Evolutionary conservation across 2,113 vertebrate species (phyloP).

Genomic region (Brachyistius frenatus): DNA sequence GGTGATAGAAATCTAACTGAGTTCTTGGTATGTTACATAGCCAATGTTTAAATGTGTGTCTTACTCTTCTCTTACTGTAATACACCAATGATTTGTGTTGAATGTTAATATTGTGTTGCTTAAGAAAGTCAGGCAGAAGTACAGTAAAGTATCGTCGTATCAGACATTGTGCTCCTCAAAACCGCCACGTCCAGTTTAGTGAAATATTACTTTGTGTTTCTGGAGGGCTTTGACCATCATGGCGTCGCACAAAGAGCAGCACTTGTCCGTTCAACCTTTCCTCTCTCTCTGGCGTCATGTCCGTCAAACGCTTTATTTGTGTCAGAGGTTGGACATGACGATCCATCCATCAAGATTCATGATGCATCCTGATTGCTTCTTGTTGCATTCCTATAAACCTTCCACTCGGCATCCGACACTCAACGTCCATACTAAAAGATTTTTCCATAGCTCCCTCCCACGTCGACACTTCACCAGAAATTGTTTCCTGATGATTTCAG

Average conservation of each 20-base stretch:
- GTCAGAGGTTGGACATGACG: not conserved
- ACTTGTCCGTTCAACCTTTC: not conserved
- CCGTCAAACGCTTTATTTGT: slow-evolving; percentile 1
- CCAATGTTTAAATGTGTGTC: not conserved
- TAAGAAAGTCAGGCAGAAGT: too few species aligned
- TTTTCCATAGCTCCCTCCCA: not conserved
- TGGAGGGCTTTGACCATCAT: not conserved
- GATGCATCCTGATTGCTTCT: not conserved
- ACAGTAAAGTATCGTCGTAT: not conserved
- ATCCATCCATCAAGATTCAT: too few species aligned
- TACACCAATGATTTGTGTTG: too few species aligned
- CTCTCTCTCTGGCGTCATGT: not conserved
- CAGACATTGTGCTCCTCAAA: not conserved
- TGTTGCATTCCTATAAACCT: not conserved
- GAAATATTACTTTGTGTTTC: not conserved
- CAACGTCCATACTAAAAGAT: not conserved
- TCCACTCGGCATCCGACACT: not conserved
- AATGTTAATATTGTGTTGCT: too few species aligned
- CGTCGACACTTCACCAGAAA: not conserved
- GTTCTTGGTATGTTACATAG: not conserved
- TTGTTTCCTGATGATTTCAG: not conserved
- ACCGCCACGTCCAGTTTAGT: not conserved
- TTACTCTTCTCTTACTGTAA: not conserved
- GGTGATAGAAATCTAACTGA: not conserved
- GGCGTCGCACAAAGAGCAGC: not conserved